Evolutionary conservation across 2,797 vertebrate genomes (phyloP), one percentile per base, ranked within the genome.

Genomic region (Notoglanidium macrostoma): DNA sequence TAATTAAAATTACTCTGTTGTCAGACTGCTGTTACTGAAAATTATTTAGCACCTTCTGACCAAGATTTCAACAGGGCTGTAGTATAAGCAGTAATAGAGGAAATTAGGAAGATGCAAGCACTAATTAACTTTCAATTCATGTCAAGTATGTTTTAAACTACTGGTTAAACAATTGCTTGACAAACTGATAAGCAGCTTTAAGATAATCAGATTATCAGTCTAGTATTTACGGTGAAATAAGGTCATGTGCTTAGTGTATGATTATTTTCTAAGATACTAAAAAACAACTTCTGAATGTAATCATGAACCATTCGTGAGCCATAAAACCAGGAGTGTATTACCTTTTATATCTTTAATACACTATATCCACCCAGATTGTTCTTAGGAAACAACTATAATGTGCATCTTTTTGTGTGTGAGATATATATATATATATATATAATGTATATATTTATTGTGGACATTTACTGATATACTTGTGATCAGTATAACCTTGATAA

Each of bases 281-380:
- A 35, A 87, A 79, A 79, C 68, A 35, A 54, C 12, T 67, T 77
- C 23, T 59, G n/a, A 35, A 61, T 70, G 49, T 68, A 87, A 68
- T 78, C 35, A 87, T 67, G 15, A 29, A 14, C 54, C 10, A 23
- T 21, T 79, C 54, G 15, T 40, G 21, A 44, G 10, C 78, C 78
- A 80, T 44, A 44, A 80, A 79, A 40, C 11, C 57, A 70, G 65
- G 40, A 32, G 76, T 73, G 74, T 73, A 85, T n/a, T 80, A 85
- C 29, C 74, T 61, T 85, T 70, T 85, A 79, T 70, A 79, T 51
- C 74, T 44, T 44, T 84, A 68, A 88, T 78, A 65, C 26, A 51
- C 46, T 35, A 51, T n/a, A 79, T 73, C 51, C n/a, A 85, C 76
- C 29, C 54, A 68, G 26, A 72, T 57, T 68, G n/a, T 21, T 83